These are phyloP conservation scores for Caerostris extrusa DNA, from an alignment of 1,140 invertebrate species.

Conservation along the genomic window DNA sequence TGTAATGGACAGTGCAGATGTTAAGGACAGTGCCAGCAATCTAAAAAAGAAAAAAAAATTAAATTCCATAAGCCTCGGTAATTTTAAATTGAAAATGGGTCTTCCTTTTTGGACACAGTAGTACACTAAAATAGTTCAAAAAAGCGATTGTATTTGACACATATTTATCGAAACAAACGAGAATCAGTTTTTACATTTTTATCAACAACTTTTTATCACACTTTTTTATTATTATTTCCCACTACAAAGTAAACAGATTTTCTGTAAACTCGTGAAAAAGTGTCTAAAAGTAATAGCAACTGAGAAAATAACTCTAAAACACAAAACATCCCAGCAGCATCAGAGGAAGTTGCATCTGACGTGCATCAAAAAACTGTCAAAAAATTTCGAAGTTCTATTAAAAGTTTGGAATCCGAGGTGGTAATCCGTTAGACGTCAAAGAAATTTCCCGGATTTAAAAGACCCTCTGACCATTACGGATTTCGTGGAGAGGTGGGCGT, in stretches of 20 bases:
- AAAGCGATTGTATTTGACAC: no score
- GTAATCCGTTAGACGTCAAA: conserved; percentile 74
- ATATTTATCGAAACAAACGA: no score
- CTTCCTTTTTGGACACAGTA: no score
- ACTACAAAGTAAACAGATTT: neutral
- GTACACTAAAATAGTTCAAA: no score
- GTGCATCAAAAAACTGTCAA: conserved; percentile 74
- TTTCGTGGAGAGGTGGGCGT: neutral
- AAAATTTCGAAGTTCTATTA: conserved; percentile 70
- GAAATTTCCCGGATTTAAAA: conserved; percentile 74
- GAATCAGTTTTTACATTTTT: no score
- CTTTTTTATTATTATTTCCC: no score
- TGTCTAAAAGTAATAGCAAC: neutral
- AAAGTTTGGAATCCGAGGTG: conserved; percentile 69
- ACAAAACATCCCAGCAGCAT: conserved; percentile 42
- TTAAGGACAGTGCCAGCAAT: no score
- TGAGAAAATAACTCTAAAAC: conserved; percentile 35
- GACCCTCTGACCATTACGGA: conserved; percentile 56
- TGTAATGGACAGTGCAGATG: no score
- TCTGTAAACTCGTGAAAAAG: neutral
- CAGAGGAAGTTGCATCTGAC: conserved; percentile 59
- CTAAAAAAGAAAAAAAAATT: no score
- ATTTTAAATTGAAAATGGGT: no score
- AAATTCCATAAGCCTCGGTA: no score
- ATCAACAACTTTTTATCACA: no score